Evolutionary conservation across 1,140 invertebrate species (phyloP).

Genomic region (Lanistes nyassanus): DNA sequence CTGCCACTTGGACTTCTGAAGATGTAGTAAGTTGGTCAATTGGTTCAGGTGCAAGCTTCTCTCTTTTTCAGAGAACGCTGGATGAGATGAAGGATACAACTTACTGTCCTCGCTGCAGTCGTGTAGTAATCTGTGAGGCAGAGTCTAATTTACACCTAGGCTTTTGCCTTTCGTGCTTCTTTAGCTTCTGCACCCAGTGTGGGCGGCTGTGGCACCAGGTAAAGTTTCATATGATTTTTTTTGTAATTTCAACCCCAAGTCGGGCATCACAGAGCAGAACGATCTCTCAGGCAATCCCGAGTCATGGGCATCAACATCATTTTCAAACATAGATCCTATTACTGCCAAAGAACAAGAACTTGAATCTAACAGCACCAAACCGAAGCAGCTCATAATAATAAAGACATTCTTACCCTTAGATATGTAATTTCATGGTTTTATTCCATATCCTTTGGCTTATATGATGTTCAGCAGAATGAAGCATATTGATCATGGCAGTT

Average conservation of each 20-base stretch:
- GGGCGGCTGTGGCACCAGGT: conserved; percentile 52
- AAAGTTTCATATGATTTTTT: not conserved
- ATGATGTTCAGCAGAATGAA: not conserved
- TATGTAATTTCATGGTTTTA: no score
- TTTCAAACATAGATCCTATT: not conserved
- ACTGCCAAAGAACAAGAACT: not conserved
- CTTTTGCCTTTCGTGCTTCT: conserved; percentile 43
- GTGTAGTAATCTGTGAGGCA: conserved; percentile 41
- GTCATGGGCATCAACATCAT: no score
- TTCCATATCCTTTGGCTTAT: no score
- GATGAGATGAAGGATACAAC: conserved; percentile 49
- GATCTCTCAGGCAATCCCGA: no score
- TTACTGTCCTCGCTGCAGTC: conserved; percentile 52
- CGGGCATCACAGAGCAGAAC: not conserved
- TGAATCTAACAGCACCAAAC: not conserved
- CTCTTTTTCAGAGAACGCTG: conserved; percentile 44
- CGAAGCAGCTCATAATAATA: not conserved
- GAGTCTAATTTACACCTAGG: conserved; percentile 39
- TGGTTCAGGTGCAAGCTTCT: no score
- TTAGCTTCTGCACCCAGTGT: conserved; percentile 50
- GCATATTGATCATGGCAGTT: not conserved
- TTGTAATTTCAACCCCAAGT: not conserved
- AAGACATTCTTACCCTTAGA: no score
- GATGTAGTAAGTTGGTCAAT: no score
- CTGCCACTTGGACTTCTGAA: no score